These are phyloP conservation scores for Mesembrinibis cayennensis DNA, from an alignment of 2,113 vertebrate species.

Conservation along the genomic window DNA sequence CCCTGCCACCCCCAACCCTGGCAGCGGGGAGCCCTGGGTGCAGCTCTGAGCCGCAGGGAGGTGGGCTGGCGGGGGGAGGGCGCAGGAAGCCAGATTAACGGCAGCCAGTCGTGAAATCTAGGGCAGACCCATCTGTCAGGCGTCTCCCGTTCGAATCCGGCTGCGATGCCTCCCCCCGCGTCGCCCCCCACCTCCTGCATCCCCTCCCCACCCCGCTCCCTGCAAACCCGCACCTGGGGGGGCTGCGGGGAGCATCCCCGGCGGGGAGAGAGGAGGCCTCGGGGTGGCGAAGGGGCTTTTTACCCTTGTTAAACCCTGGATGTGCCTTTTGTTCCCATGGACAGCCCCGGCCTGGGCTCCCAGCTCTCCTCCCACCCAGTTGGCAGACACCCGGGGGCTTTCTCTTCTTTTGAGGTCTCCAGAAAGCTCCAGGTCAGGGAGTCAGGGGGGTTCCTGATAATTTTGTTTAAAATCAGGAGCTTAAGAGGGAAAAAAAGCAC, in stretches of 20 bases:
- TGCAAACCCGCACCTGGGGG: neutral
- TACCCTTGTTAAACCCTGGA: neutral
- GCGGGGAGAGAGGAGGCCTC: neutral
- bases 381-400: accelerated
- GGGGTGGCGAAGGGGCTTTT: neutral
- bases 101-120: constrained; percentile 23
- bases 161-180: neutral
- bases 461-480: neutral
- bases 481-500: neutral
- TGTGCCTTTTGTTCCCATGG: neutral
- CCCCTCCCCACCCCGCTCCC: neutral
- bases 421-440: neutral
- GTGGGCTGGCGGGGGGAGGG: neutral
- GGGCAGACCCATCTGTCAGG: constrained; percentile 60
- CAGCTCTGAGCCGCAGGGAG: neutral
- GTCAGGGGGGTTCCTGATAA: accelerated
- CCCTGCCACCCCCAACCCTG: accelerated
- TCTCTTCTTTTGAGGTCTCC: neutral
- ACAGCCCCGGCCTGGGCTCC: neutral
- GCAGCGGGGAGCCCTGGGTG: neutral
- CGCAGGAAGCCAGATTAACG: constrained; percentile 39
- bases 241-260: neutral
- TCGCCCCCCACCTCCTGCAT: neutral
- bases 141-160: neutral
- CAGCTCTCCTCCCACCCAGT: accelerated